Base-by-base conservation (phyloP, 1,140 invertebrate species). In the Aricia agestis region DNA sequence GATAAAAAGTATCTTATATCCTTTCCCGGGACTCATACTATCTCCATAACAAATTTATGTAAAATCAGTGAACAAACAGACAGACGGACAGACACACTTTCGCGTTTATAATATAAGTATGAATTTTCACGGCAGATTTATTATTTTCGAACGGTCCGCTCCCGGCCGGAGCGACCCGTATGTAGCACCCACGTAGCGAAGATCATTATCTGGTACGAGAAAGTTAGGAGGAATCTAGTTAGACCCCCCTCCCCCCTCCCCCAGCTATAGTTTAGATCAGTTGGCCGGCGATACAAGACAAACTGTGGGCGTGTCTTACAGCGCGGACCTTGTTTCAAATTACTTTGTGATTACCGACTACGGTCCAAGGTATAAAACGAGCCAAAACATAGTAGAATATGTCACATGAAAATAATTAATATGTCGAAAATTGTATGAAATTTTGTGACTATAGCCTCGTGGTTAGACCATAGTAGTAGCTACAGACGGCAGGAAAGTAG, bases 191-290 rank as follows among this genome's bases (percentile, higher is more conserved):
- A 52, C 45, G 45, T 52, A 52, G 45, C 45, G 45, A 90, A 90
- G 87, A 90, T 90, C 86, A 90, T 90, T 90, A 90, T 90, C 87
- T 52, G 45, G 45, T 4, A 52, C 72, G 86, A 85, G 85, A 90
- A 90, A 90, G 87, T 90, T 85, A 82, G 82, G 85, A 83, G 86
- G 86, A 87, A 85, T 87, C 84, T 84, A 87, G 87, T 88, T 90
- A 87, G 80, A 36, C 78, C 73, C 82, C 83, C 73, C 75, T 79
- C 79, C 81, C 75, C 78, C 74, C 76, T 72, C 63, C 83, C 83
- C 71, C 74, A 79, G 45, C 13, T 52, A 52, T 15, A 85, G 84
- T 87, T 88, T 88, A 86, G 79, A 78, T 80, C 82, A 87, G 84
- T 82, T 84, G 75, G 45, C 45, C 45, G 45, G 45, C 85, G 80